Base-by-base conservation (phyloP, 2,113 vertebrate species). In the Phylloscopus trochiloides region DNA sequence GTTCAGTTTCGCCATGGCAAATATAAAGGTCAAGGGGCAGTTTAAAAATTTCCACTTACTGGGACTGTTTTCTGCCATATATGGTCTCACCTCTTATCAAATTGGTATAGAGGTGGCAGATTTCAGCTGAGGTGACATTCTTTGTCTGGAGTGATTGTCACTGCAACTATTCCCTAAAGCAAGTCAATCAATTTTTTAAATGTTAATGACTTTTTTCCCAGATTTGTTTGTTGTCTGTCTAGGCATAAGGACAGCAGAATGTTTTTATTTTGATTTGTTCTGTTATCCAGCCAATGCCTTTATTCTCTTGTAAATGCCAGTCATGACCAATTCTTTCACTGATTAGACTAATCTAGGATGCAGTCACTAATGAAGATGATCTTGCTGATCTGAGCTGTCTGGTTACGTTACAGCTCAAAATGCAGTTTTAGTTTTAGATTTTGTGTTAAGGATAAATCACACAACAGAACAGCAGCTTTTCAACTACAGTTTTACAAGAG, bases 291-390 rank as follows among this genome's bases (percentile, higher is more conserved):
- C 10, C 92, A 80, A 67, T 42, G 26, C 19, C 14, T 94, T 95
- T 59, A 82, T 78, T 95, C 36, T 61, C 48, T 76, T 81, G 29
- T 31, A 93, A 95, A 82, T 86, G 43, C 55, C 75, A 51, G 21
- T 50, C 47, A 22, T 63, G 65, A 91, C 34, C 52, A 79, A 61
- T 67, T 76, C 51, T 82, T 94, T 80, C 79, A 79, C 45, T 88
- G 66, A 72, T 84, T 82, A 96, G 21, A 67, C 62, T 94, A 91
- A 91, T 95, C 76, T 93, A 85, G 34, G 51, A 65, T 92, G 71
- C 14, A 86, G 48, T 31, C 61, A 13, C 42, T 96, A 90, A 94
- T 92, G 54, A 94, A 87, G 57, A 97, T 61, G n/a, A 88, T 86
- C 22, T 84, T 95, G 82, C 75, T 95, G 76, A 84, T 91, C 51